These are phyloP conservation scores for Eptatretus atami DNA, from an alignment of 2,797 vertebrate genomes.

Conservation along the genomic window DNA sequence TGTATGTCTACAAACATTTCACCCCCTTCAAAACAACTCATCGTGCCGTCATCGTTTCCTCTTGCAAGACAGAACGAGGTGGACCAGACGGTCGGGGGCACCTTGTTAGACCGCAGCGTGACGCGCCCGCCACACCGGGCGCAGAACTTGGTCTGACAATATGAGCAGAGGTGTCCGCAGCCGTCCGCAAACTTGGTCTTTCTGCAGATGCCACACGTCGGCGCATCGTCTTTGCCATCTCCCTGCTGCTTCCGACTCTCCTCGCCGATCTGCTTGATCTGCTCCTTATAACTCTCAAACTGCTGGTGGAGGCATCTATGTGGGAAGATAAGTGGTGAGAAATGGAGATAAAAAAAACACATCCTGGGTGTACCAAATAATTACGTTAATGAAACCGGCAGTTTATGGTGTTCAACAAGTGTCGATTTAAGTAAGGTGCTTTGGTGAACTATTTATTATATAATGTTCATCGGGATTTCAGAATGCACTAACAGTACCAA, in stretches of 20 bases:
- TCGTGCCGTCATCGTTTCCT: too few relatives aligned
- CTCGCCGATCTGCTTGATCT: conserved; percentile 72
- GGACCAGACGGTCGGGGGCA: conserved; percentile 15
- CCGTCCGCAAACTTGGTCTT: conserved; percentile 96
- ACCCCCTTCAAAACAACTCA: too few relatives aligned
- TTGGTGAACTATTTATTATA: too few relatives aligned
- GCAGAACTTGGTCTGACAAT: conserved; percentile 93
- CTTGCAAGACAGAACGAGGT: too few relatives aligned
- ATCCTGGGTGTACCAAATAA: too few relatives aligned
- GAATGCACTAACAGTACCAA: too few relatives aligned
- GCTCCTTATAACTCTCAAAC: conserved; percentile 96
- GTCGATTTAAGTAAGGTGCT: too few relatives aligned
- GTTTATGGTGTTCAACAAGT: too few relatives aligned
- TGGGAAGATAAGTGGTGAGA: conserved; percentile 6
- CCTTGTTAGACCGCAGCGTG: conserved; percentile 82
- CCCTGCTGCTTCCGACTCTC: conserved; percentile 56
- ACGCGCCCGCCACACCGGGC: conserved; percentile 82
- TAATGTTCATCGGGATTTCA: too few relatives aligned
- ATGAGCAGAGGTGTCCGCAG: conserved; percentile 82
- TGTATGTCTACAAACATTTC: too few relatives aligned
- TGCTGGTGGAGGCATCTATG: conserved; percentile 82
- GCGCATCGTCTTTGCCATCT: conserved; percentile 77
- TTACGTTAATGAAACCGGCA: too few relatives aligned
- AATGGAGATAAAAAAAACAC: too few relatives aligned
- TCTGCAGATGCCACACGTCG: conserved; percentile 81